phyloP scores from a whole-genome alignment of 2,888 invertebrate genomes.

The Tolmerus cingulatus region DNA sequence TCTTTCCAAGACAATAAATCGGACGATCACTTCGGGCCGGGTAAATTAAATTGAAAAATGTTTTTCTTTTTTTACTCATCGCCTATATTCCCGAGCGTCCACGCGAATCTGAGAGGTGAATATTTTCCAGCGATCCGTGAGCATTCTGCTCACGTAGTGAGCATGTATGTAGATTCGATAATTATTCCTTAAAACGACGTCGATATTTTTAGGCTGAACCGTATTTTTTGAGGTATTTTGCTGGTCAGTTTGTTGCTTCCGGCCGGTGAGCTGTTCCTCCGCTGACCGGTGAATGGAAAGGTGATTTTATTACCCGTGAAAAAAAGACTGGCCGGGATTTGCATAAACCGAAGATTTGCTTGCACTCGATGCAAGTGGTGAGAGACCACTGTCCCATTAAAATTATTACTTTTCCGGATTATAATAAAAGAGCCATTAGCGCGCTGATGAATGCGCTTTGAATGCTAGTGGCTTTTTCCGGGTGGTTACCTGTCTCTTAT shows the following conservation, averaged over 20 bases:
- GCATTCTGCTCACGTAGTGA: background rate
- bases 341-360: background rate
- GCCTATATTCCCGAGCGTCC: background rate
- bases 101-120: background rate
- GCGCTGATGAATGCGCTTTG: background rate
- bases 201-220: background rate
- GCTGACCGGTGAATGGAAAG: background rate
- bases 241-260: background rate
- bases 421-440: background rate
- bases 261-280: background rate
- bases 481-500: background rate
- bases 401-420: background rate
- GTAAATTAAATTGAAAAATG: background rate
- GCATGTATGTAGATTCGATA: background rate
- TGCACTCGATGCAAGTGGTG: background rate
- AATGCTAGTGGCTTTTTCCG: background rate
- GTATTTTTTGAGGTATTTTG: background rate
- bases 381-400: background rate
- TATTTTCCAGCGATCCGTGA: background rate
- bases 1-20: background rate
- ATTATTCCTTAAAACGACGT: background rate
- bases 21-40: background rate
- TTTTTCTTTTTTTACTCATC: background rate
- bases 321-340: background rate
- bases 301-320: background rate